These are phyloP conservation scores for Callinectes sapidus DNA, from an alignment of 2,888 invertebrate species.

Conservation along the genomic window DNA sequence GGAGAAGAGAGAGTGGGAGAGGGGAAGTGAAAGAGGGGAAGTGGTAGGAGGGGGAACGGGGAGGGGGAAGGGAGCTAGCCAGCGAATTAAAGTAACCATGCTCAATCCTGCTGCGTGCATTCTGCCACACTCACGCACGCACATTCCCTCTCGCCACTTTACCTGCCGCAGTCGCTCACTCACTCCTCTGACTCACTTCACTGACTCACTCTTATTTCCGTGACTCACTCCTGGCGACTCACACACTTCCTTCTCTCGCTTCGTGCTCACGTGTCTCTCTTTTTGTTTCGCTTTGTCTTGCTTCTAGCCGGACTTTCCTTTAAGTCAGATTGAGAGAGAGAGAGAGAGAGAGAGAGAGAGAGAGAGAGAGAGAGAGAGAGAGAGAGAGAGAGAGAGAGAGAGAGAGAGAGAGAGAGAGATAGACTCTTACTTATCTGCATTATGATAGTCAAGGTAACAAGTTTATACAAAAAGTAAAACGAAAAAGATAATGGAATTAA, in stretches of 20 bases:
- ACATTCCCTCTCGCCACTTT: background rate
- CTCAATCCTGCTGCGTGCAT: background rate
- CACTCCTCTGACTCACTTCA: background rate
- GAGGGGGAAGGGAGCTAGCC: background rate
- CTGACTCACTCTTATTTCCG: background rate
- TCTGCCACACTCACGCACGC: background rate
- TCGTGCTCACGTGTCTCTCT: background rate
- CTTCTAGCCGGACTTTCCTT: background rate
- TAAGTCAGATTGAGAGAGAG: background rate
- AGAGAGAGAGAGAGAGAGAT: background rate
- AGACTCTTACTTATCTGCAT: too few relatives aligned
- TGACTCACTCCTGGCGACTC: background rate
- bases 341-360: background rate
- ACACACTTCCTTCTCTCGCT: background rate
- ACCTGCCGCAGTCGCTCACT: background rate
- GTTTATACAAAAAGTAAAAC: too few relatives aligned
- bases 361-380: conserved; percentile 1
- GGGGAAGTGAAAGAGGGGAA: background rate
- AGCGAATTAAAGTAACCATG: conserved; percentile 21
- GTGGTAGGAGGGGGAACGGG: background rate
- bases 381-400: conserved; percentile 1
- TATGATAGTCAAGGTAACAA: too few relatives aligned
- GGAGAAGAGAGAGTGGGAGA: background rate
- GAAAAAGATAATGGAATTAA: too few relatives aligned
- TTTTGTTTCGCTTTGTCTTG: background rate